Conservation (phyloP, 1,140 invertebrate species). For the Chymomyza costata region DNA sequence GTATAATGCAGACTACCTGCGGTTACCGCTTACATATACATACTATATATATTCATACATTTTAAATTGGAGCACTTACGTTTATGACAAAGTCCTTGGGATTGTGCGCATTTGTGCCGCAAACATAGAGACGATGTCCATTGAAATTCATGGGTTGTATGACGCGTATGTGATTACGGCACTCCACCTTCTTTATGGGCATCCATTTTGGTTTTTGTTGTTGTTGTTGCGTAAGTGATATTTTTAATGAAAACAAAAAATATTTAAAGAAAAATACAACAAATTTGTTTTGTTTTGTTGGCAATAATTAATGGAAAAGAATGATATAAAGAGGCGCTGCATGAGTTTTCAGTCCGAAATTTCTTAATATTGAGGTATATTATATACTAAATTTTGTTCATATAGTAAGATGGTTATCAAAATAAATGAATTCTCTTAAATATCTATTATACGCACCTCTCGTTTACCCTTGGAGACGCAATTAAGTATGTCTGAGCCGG, state of each 20-base stretch:
- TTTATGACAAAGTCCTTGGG: constrained; percentile 90
- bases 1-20: constrained; percentile 22
- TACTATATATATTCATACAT: background rate
- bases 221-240: constrained; percentile 5
- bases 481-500: constrained; percentile 81
- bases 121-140: constrained; percentile 86
- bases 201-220: constrained; percentile 25
- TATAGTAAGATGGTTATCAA: background rate
- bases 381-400: constrained; percentile 25
- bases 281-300: constrained; percentile 28
- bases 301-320: constrained; percentile 12
- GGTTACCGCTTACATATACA: too few relatives aligned
- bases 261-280: constrained; percentile 20
- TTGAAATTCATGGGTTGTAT: constrained; percentile 86
- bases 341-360: constrained; percentile 35
- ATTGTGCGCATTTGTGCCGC: constrained; percentile 90
- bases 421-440: background rate
- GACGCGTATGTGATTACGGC: constrained; percentile 88
- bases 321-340: constrained; percentile 31
- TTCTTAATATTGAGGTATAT: constrained; percentile 27
- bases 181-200: constrained; percentile 83
- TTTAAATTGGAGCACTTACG: constrained; percentile 78
- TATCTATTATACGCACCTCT: constrained; percentile 77
- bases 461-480: constrained; percentile 89
- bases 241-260: constrained; percentile 29